phyloP scores from a whole-genome alignment of 37 sponge, comb jelly and placozoan species.

The Haliclona indistincta region DNA sequence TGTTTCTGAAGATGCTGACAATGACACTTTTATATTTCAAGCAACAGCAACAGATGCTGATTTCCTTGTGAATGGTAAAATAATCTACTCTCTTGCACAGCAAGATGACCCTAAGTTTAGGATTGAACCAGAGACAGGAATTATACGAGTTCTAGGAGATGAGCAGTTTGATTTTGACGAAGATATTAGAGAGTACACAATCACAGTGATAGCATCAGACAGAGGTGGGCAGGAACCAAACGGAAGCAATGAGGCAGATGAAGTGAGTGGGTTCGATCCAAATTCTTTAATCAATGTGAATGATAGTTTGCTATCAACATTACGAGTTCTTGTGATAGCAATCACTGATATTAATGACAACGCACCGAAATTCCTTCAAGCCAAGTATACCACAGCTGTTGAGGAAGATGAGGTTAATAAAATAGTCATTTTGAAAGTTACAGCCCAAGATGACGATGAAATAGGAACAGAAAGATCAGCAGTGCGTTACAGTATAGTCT shows the following conservation, averaged over 20 bases:
- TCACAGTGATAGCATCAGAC: conserved; percentile 49
- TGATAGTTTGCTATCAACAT: conserved; percentile 1
- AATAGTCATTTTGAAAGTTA: conserved; percentile 10
- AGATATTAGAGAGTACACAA: conserved; percentile 6
- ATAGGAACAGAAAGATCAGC: conserved; percentile 18
- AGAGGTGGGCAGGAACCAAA: conserved; percentile 22
- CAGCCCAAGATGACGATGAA: conserved; percentile 36
- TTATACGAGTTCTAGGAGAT: conserved; percentile 36
- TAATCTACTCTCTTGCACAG: conserved; percentile 34
- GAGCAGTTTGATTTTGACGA: conserved; percentile 63
- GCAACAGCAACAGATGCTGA: conserved; percentile 62
- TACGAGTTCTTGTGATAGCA: conserved; percentile 16
- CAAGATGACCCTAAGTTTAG: conserved; percentile 19
- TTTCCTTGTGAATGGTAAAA: conserved; percentile 46
- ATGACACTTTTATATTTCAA: conserved; percentile 40
- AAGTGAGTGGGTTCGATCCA: conserved; percentile 23
- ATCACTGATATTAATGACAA: conserved; percentile 73
- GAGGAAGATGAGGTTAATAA: conserved; percentile 25
- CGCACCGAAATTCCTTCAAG: conserved; percentile 37
- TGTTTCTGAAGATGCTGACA: conserved; percentile 57
- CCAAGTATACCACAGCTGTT: conserved; percentile 3
- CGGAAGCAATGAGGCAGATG: conserved; percentile 18
- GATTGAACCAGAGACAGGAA: conserved; percentile 52
- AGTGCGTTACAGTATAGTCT: neutral
- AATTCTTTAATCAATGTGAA: conserved; percentile 14